Percentiles rank a stretch among this genome's conserved stretches.
Evolutionary conservation across 2,797 vertebrate genomes (phyloP).

Genomic region (Denticeps clupeoides): DNA sequence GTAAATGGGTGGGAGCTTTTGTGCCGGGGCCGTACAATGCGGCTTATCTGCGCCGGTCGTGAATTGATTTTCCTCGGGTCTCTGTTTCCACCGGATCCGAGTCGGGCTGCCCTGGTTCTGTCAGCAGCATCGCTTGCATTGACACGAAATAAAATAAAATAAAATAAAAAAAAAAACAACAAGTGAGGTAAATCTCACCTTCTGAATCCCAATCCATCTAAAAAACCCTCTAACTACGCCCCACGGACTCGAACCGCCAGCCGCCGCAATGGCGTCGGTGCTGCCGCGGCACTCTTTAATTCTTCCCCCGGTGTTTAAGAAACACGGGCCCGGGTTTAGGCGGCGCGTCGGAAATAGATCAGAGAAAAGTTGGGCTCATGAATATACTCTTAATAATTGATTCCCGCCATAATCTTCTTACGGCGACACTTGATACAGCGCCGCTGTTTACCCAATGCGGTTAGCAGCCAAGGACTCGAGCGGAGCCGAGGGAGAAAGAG

Average conservation of each 20-base stretch:
- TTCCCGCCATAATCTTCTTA: conserved; percentile 24
- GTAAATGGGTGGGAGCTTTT: conserved; percentile 32
- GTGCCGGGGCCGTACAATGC: conserved; percentile 32
- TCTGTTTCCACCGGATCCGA: conserved; percentile 27
- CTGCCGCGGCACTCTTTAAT: too few relatives aligned
- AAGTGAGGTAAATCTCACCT: not conserved
- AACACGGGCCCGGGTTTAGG: too few relatives aligned
- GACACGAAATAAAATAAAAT: conserved; percentile 4
- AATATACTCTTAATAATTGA: conserved; percentile 19
- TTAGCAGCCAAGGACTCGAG: too few relatives aligned
- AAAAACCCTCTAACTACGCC: too few relatives aligned
- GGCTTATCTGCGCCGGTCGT: conserved; percentile 38
- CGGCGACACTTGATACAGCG: conserved; percentile 19
- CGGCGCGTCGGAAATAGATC: not conserved
- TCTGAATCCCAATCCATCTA: too few relatives aligned
- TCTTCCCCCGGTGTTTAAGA: too few relatives aligned
- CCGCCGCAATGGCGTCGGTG: too few relatives aligned
- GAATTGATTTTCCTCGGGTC: conserved; percentile 38
- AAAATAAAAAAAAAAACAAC: not conserved
- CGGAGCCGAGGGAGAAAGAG: too few relatives aligned
- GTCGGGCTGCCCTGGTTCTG: conserved; percentile 38
- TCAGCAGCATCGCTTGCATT: conserved; percentile 28
- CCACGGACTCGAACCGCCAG: too few relatives aligned
- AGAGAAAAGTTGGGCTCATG: not conserved
- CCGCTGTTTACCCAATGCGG: conserved; percentile 9